These are phyloP conservation scores for Caenorhabditis sp. DNA, from an alignment of 2,888 invertebrate species.

Conservation along the genomic window DNA sequence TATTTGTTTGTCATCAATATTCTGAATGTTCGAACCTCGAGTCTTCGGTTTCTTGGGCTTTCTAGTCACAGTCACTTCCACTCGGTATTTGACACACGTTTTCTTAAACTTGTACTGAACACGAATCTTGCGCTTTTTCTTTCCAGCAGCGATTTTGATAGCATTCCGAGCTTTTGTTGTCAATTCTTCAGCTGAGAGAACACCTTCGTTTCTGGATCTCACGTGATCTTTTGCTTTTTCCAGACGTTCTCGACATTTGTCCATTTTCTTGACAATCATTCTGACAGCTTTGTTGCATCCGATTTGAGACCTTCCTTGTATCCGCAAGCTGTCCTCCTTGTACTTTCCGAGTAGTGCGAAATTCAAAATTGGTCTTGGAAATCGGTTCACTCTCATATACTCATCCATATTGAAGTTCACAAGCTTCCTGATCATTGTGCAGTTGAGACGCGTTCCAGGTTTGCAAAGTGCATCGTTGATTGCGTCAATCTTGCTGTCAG, in stretches of 20 bases:
- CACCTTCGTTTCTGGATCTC: background rate
- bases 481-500: conserved; percentile 1
- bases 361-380: conserved; percentile 8
- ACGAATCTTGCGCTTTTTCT: conserved; percentile 19
- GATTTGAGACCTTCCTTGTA: background rate
- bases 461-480: background rate
- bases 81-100: conserved; percentile 44
- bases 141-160: background rate
- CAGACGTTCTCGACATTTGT: conserved; percentile 5
- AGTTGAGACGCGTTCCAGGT: background rate
- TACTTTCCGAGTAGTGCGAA: conserved; percentile 11
- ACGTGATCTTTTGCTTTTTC: conserved; percentile 6
- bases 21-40: background rate
- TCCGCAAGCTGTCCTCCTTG: background rate
- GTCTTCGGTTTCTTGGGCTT: background rate
- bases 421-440: background rate
- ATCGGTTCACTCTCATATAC: conserved; percentile 16
- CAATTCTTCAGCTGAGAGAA: background rate
- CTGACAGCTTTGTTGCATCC: background rate
- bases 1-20: too few relatives aligned
- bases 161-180: background rate
- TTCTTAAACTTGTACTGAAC: conserved; percentile 48
- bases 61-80: conserved; percentile 21
- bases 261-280: conserved; percentile 21
- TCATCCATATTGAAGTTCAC: conserved; percentile 17